These are phyloP conservation scores for Myripristis jacobus DNA, from an alignment of 2,797 vertebrate genomes.

Conservation along the genomic window DNA sequence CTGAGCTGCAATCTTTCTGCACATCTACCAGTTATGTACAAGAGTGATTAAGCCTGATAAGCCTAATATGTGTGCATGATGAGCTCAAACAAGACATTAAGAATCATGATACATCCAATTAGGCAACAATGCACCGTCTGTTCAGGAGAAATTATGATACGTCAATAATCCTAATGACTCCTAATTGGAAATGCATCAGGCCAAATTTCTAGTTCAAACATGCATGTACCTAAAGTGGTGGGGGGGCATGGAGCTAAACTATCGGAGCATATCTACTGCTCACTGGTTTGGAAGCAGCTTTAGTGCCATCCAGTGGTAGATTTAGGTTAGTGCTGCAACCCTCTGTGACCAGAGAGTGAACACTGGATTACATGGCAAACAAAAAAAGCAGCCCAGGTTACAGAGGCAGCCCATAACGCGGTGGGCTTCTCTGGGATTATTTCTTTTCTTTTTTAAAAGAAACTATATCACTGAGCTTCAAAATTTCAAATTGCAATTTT, in stretches of 20 bases:
- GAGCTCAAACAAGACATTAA: constrained; percentile 2
- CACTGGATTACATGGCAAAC: no score
- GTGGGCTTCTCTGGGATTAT: no score
- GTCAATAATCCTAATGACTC: background rate
- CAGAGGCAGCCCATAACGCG: no score
- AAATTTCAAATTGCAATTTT: no score
- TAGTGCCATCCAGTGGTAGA: background rate
- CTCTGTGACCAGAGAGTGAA: no score
- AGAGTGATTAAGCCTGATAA: no score
- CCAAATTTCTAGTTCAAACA: constrained; percentile 18
- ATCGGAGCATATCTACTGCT: background rate
- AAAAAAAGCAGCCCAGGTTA: no score
- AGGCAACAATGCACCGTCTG: background rate
- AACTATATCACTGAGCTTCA: no score
- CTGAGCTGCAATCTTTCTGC: no score
- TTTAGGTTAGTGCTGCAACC: no score
- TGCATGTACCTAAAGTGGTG: constrained; percentile 9
- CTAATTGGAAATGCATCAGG: constrained; percentile 12
- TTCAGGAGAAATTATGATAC: background rate
- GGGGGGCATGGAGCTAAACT: background rate
- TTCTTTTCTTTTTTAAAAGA: no score
- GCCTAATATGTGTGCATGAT: background rate
- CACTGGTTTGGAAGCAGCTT: background rate
- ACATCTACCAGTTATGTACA: no score
- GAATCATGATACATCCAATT: background rate